These are phyloP conservation scores for Callimorpha dominula DNA, from an alignment of 2,888 invertebrate genomes.

Conservation along the genomic window DNA sequence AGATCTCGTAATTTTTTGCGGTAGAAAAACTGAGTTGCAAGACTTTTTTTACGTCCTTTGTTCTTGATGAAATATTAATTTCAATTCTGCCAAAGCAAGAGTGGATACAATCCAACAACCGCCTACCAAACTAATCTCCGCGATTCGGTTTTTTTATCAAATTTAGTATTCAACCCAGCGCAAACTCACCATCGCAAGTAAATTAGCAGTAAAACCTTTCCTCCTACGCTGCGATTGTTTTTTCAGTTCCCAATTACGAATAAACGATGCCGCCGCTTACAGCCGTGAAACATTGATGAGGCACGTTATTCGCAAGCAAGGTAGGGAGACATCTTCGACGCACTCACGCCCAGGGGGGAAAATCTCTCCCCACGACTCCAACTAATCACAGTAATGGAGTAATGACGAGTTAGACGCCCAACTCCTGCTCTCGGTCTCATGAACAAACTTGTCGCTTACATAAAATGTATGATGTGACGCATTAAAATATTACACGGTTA, in stretches of 20 bases:
- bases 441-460: slow-evolving; percentile 57
- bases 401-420: slow-evolving; percentile 73
- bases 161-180: slow-evolving; percentile 65
- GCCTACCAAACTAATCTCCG: slow-evolving; percentile 1
- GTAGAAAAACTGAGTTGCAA: too few species aligned
- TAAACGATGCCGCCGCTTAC: slow-evolving; percentile 74
- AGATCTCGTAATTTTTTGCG: too few species aligned
- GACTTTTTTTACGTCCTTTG: too few species aligned
- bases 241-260: slow-evolving; percentile 78
- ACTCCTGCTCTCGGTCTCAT: slow-evolving; percentile 57
- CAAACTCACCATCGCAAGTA: slow-evolving; percentile 59
- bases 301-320: slow-evolving; percentile 59
- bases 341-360: slow-evolving; percentile 38
- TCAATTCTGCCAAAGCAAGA: slow-evolving; percentile 1
- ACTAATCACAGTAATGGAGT: slow-evolving; percentile 82
- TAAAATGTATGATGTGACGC: slow-evolving; percentile 48
- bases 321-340: slow-evolving; percentile 40
- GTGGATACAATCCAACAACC: not conserved
- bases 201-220: slow-evolving; percentile 75
- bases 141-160: slow-evolving; percentile 50
- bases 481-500: slow-evolving; percentile 60
- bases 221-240: slow-evolving; percentile 71
- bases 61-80: not conserved
- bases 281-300: slow-evolving; percentile 82
- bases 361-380: slow-evolving; percentile 42